Evolutionary conservation across 1,140 invertebrate species (phyloP).

Genomic region (Calephelis virginiensis): DNA sequence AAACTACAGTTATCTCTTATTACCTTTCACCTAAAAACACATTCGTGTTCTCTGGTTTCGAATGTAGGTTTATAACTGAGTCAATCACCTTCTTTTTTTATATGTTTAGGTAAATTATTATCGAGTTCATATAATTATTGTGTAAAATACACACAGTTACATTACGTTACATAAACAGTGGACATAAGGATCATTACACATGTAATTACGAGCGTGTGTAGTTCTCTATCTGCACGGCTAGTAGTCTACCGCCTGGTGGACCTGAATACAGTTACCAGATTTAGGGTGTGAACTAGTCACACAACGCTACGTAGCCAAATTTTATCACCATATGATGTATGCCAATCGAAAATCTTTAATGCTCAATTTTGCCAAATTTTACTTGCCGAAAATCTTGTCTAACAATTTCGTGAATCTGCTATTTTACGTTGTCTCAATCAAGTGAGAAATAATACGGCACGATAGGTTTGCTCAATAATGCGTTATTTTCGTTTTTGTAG

Average conservation of each 20-base stretch:
- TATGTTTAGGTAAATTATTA: too few species aligned
- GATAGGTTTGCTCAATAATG: slow-evolving; percentile 67
- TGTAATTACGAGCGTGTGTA: slow-evolving; percentile 28
- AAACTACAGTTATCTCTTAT: too few species aligned
- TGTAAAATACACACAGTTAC: neutral
- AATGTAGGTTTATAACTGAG: too few species aligned
- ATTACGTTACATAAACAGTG: neutral
- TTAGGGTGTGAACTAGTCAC: slow-evolving; percentile 63
- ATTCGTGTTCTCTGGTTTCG: too few species aligned
- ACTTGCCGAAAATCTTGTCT: slow-evolving; percentile 75
- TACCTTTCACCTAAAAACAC: too few species aligned
- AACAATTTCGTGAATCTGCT: slow-evolving; percentile 49
- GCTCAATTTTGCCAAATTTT: slow-evolving; percentile 78
- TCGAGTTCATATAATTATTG: too few species aligned
- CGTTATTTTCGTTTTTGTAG: slow-evolving; percentile 45
- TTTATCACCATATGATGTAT: slow-evolving; percentile 55
- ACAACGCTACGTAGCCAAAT: slow-evolving; percentile 58
- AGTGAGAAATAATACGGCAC: slow-evolving; percentile 27
- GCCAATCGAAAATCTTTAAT: slow-evolving; percentile 72
- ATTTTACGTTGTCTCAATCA: slow-evolving; percentile 25
- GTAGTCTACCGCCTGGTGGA: slow-evolving; percentile 48
- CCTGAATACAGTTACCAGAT: slow-evolving; percentile 73
- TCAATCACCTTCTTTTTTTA: too few species aligned
- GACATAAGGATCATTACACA: neutral
- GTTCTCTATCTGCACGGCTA: slow-evolving; percentile 37